These are phyloP conservation scores for Cavia aperea DNA, from an alignment of 2,113 vertebrate species.

Conservation along the genomic window DNA sequence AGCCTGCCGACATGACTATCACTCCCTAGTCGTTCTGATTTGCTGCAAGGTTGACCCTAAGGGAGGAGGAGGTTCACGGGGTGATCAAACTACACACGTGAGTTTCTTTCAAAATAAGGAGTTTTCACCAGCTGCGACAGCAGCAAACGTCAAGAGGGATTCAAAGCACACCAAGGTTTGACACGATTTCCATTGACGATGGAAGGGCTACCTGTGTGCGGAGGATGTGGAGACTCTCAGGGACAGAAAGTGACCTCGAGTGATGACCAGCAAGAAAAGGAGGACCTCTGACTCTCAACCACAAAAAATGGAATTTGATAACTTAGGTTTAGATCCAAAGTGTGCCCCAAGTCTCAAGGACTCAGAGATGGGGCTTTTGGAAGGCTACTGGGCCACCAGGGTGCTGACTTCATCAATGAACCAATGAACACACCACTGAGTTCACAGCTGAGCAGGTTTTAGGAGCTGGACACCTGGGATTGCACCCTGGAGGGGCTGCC, in stretches of 20 bases:
- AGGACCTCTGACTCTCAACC: background rate
- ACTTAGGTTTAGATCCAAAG: background rate
- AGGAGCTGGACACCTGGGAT: background rate
- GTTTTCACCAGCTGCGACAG: background rate
- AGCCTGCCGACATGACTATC: background rate
- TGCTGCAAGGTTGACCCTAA: background rate
- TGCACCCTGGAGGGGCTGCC: background rate
- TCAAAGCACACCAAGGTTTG: no score
- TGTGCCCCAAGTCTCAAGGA: background rate
- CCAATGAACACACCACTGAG: no score
- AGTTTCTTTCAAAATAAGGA: background rate
- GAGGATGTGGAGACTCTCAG: background rate
- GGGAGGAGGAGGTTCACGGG: no score
- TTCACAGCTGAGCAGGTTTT: background rate
- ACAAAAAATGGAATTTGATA: background rate
- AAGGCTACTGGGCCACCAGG: background rate
- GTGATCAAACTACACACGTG: background rate
- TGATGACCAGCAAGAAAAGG: background rate
- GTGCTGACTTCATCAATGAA: background rate
- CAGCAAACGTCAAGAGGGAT: background rate
- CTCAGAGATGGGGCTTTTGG: background rate
- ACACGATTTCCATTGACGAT: background rate
- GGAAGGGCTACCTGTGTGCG: background rate
- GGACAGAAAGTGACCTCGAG: background rate
- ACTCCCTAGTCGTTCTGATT: background rate